Evolutionary conservation across 2,797 vertebrate species (phyloP), one percentile per base, ranked within the genome.

Genomic region (Hippocampus kuda): DNA sequence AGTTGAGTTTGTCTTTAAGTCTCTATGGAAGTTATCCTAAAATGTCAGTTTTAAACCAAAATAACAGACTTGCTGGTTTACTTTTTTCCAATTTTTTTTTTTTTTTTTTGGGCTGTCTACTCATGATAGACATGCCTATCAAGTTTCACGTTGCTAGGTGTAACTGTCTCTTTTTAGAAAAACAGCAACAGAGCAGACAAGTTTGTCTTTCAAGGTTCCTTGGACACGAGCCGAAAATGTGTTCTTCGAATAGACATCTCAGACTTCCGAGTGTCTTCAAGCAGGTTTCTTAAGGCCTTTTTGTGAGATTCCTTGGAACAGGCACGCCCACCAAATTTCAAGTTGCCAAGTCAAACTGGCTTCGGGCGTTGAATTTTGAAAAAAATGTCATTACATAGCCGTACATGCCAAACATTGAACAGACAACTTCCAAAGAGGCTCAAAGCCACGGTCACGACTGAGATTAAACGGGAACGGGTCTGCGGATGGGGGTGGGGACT

Each of bases 371-470:
- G 51, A 53, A 53, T n/a, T 53, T n/a, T n/a, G 15, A 49, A 53
- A 22, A 22, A 53, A 53, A n/a, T n/a, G 22, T 53, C 20, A n/a
- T 10, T 10, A 53, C 51, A 54, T 10, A 54, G 6, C 22, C n/a
- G 20, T 24, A 24, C 53, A 62, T 38, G 18, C 7, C 9, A 62
- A 41, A 41, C 34, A n/a, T 13, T 18, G 10, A 12, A n/a, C 60
- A 41, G 7, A 2, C 60, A 62, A 57, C 12, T 16, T 26, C 65
- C 53, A 65, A 34, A 11, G 27, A 61, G 22, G 53, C 66, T 59
- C 49, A 79, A 68, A 71, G 69, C 70, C 70, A 72, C 1, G 6
- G 68, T 79, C 74, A 76, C 9, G 49, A 64, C 72, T 77, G 20
- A 44, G 16, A 34, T 61, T 24, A 54, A 49, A 68, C 59, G 53